phyloP scores from a whole-genome alignment of 2,113 vertebrate species.

The Phalacrocorax aristotelis region DNA sequence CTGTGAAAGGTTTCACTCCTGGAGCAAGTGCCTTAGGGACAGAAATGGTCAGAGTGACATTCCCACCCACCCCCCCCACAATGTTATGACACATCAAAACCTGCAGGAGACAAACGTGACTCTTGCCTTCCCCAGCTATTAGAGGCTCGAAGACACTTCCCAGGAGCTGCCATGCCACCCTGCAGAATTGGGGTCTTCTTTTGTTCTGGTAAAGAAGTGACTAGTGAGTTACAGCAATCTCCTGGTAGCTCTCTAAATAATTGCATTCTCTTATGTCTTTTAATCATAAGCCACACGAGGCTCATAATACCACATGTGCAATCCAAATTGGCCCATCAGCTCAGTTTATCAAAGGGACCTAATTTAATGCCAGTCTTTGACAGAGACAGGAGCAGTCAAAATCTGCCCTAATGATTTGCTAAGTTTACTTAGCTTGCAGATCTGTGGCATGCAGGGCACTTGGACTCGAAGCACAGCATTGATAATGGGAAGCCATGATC shows the following conservation, averaged over 20 bases:
- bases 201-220: not conserved
- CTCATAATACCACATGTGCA: too few relatives aligned
- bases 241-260: too few relatives aligned
- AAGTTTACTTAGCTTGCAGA: conserved; percentile 44
- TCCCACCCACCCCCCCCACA: too few relatives aligned
- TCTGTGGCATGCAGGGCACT: not conserved
- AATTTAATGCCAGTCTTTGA: conserved; percentile 48
- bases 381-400: conserved; percentile 3
- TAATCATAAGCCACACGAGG: too few relatives aligned
- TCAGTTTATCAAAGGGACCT: conserved; percentile 43
- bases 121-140: not conserved
- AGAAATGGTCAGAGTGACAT: not conserved
- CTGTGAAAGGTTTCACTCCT: not conserved
- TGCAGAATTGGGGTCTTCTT: too few relatives aligned
- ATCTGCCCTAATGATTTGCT: conserved; percentile 38
- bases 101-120: not conserved
- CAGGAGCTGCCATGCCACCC: not conserved
- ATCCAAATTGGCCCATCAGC: not conserved
- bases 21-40: not conserved
- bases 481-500: not conserved
- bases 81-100: not conserved
- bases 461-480: not conserved
- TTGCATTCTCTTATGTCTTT: too few relatives aligned
- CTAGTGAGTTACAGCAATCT: too few relatives aligned
- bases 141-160: not conserved